Percentiles rank a stretch among this genome's conserved stretches.
Conservation (phyloP, 2,888 invertebrate species). For the Anticlea derivata region DNA sequence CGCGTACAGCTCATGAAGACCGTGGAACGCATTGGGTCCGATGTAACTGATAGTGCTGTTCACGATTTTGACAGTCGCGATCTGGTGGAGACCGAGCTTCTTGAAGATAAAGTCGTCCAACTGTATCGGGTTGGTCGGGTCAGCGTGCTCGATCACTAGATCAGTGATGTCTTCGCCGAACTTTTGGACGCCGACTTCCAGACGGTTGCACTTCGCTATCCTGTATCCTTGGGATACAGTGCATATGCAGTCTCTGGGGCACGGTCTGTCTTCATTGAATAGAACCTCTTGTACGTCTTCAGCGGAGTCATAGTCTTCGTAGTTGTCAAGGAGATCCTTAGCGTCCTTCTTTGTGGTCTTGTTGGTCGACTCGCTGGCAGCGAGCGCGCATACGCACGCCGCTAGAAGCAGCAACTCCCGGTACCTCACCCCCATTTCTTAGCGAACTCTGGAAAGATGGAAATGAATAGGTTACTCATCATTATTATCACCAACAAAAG, state of each 20-base stretch:
- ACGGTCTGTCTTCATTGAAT: slow-evolving; percentile 78
- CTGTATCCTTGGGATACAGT: slow-evolving; percentile 84
- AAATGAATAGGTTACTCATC: slow-evolving; percentile 29
- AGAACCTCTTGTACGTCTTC: slow-evolving; percentile 75
- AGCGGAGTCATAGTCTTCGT: slow-evolving; percentile 72
- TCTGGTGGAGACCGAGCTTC: slow-evolving; percentile 85
- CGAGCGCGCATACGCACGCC: slow-evolving; percentile 72
- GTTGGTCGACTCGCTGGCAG: slow-evolving; percentile 64
- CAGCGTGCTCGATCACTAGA: slow-evolving; percentile 86
- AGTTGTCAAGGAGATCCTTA: slow-evolving; percentile 64
- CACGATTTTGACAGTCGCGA: slow-evolving; percentile 87
- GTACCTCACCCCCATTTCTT: slow-evolving; percentile 78
- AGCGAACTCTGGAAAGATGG: slow-evolving; percentile 75
- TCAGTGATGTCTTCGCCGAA: slow-evolving; percentile 87
- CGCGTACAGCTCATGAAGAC: slow-evolving; percentile 86
- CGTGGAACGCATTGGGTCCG: slow-evolving; percentile 88
- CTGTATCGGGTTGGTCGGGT: slow-evolving; percentile 81
- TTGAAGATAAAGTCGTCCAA: slow-evolving; percentile 85
- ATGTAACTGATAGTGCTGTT: slow-evolving; percentile 87
- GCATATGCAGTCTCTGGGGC: slow-evolving; percentile 86
- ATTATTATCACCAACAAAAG: neutral
- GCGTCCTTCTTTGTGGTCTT: slow-evolving; percentile 67
- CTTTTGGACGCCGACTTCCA: slow-evolving; percentile 86
- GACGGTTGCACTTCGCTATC: slow-evolving; percentile 87
- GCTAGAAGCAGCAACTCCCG: slow-evolving; percentile 81